Conservation (phyloP, 2,113 vertebrate genomes). For the Mystacornis crossleyi region DNA sequence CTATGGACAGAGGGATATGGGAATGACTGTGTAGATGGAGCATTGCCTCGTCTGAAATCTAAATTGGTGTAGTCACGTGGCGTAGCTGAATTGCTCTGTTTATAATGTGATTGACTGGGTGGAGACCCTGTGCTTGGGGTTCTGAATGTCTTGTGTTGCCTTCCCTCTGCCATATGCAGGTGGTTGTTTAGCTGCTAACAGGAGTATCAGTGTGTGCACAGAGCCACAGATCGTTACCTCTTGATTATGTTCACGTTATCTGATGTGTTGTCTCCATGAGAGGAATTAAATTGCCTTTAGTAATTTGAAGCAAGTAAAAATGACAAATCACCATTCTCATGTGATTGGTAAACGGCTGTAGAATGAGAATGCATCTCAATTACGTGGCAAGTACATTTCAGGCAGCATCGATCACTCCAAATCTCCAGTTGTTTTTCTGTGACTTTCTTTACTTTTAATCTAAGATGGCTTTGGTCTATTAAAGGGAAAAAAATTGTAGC, state of each 20-base stretch:
- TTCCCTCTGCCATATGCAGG: not conserved
- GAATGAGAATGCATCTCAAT: constrained; percentile 51
- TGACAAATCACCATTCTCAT: constrained; percentile 47
- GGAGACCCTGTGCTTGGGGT: not conserved
- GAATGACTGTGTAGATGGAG: not conserved
- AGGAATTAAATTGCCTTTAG: constrained; percentile 63
- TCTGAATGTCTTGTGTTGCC: not conserved
- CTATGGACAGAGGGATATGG: not conserved
- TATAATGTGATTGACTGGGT: not conserved
- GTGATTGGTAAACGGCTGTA: constrained; percentile 41
- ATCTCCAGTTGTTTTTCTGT: not conserved
- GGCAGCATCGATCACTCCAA: constrained; percentile 17
- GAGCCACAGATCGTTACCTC: constrained; percentile 45
- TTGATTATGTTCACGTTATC: constrained; percentile 53
- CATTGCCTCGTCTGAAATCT: not conserved
- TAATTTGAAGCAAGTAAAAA: constrained; percentile 58
- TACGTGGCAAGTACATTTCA: constrained; percentile 21
- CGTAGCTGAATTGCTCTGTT: not conserved
- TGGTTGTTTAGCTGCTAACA: not conserved
- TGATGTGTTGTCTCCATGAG: constrained; percentile 21
- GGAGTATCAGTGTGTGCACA: not conserved
- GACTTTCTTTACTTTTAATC: constrained; percentile 39
- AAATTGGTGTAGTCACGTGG: not conserved
- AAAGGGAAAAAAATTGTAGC: not conserved
- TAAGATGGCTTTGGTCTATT: not conserved